These are phyloP conservation scores for Drosophila lacteicornis DNA, from an alignment of 1,140 invertebrate genomes.

Conservation along the genomic window DNA sequence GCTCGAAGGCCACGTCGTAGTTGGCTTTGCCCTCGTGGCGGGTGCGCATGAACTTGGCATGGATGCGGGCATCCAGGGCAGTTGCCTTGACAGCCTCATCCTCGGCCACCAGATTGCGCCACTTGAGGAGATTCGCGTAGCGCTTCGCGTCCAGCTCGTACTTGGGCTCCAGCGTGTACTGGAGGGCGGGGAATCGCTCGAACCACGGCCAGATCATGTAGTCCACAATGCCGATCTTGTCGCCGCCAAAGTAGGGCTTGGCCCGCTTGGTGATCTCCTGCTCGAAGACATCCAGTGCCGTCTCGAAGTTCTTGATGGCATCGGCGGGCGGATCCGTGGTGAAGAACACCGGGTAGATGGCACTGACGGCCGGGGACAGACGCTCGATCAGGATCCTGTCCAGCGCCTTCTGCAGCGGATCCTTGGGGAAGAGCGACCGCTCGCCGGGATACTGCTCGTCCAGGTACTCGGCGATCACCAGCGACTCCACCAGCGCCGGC, in stretches of 20 bases:
- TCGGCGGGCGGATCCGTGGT: slow-evolving; percentile 60
- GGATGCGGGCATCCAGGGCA: slow-evolving; percentile 88
- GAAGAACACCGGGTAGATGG: slow-evolving; percentile 73
- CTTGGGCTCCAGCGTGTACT: slow-evolving; percentile 39
- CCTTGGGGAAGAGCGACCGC: slow-evolving; percentile 88
- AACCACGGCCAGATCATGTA: slow-evolving; percentile 97
- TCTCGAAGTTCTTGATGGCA: slow-evolving; percentile 72
- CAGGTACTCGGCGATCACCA: slow-evolving; percentile 93
- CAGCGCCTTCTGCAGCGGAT: slow-evolving; percentile 91
- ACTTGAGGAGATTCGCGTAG: slow-evolving; percentile 85
- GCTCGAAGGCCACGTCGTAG: slow-evolving; percentile 87
- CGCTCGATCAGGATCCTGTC: slow-evolving; percentile 92
- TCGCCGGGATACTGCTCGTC: slow-evolving; percentile 91
- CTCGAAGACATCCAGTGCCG: slow-evolving; percentile 88
- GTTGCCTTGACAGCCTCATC: slow-evolving; percentile 89
- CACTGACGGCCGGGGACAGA: slow-evolving; percentile 82
- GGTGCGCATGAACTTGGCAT: slow-evolving; percentile 90
- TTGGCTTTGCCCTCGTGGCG: slow-evolving; percentile 88
- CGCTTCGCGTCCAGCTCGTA: slow-evolving; percentile 73
- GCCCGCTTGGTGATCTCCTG: slow-evolving; percentile 86
- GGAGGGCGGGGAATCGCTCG: slow-evolving; percentile 87
- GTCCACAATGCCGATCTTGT: slow-evolving; percentile 92
- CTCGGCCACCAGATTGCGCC: slow-evolving; percentile 89
- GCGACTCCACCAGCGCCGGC: slow-evolving; percentile 90
- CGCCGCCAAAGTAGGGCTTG: slow-evolving; percentile 89